A percentile compares a stretch with the other conserved stretches of the same genome.
Conservation (phyloP, 2,113 vertebrate species). For the Isichthys henryi region DNA sequence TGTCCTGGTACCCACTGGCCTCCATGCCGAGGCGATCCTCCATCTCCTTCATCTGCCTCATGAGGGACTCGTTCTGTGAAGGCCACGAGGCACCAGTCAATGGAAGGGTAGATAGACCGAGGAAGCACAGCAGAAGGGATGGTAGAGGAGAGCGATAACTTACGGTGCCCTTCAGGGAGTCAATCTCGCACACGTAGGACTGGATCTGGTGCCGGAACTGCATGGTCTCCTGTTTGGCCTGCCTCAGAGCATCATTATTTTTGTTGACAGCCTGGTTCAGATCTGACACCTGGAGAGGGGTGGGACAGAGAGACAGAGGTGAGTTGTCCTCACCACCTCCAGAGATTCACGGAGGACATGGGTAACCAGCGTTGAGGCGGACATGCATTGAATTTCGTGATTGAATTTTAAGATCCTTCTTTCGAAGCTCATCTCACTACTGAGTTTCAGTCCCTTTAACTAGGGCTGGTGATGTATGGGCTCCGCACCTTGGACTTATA, state of each 20-base stretch:
- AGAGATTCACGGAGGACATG: not conserved
- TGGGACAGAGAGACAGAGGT: not conserved
- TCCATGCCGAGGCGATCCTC: slow-evolving; percentile 72
- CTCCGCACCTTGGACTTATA: slow-evolving; percentile 87
- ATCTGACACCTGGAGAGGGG: slow-evolving; percentile 62
- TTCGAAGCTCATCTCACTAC: not conserved
- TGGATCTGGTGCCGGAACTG: slow-evolving; percentile 85
- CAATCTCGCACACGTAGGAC: slow-evolving; percentile 81
- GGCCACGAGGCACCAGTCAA: not conserved
- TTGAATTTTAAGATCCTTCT: not conserved
- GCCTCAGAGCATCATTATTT: slow-evolving; percentile 71
- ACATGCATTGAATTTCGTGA: not conserved
- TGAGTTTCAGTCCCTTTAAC: not conserved
- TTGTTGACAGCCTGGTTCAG: slow-evolving; percentile 78
- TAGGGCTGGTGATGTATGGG: not conserved
- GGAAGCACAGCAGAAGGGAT: not conserved
- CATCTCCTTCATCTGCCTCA: slow-evolving; percentile 83
- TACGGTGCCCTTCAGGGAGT: slow-evolving; percentile 82
- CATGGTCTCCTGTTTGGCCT: slow-evolving; percentile 80
- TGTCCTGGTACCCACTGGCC: slow-evolving; percentile 70
- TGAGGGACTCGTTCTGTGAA: slow-evolving; percentile 76
- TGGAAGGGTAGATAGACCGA: too few relatives aligned
- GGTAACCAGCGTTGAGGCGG: not conserved
- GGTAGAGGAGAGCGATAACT: slow-evolving; percentile 33
- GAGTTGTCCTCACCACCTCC: not conserved